A percentile compares a stretch with the other conserved stretches of the same genome.
These are phyloP conservation scores for Osmerus mordax DNA, from an alignment of 2,113 vertebrate genomes.

Conservation along the genomic window DNA sequence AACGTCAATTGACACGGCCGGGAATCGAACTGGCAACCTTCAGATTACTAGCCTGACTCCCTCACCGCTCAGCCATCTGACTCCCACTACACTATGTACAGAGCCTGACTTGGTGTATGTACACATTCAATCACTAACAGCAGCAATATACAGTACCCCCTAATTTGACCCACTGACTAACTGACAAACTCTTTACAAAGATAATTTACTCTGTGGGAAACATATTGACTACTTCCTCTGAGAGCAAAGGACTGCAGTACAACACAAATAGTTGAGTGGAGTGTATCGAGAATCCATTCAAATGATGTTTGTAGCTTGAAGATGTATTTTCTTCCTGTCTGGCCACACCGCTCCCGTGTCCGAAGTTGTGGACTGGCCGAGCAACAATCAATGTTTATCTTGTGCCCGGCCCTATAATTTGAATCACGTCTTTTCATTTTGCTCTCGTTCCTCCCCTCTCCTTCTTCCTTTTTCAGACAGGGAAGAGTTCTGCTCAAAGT, in stretches of 20 bases:
- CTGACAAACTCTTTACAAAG: neutral
- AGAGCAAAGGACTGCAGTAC: neutral
- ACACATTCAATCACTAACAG: too few relatives aligned
- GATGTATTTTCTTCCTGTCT: neutral
- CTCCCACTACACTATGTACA: too few relatives aligned
- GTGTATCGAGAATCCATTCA: neutral
- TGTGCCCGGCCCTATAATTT: neutral
- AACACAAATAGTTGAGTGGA: neutral
- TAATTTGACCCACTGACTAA: neutral
- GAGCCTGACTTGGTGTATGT: too few relatives aligned
- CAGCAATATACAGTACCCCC: too few relatives aligned
- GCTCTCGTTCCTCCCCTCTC: neutral
- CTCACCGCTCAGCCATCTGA: too few relatives aligned
- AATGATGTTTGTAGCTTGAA: neutral
- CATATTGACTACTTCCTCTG: neutral
- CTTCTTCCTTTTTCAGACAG: constrained; percentile 4
- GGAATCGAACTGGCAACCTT: too few relatives aligned
- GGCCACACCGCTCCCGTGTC: neutral
- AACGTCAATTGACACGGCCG: too few relatives aligned
- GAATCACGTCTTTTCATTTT: constrained; percentile 28
- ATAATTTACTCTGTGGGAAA: neutral
- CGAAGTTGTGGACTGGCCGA: neutral
- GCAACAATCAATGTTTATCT: constrained; percentile 15
- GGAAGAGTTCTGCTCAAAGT: neutral
- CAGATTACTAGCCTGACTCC: too few relatives aligned